These are phyloP conservation scores for Gymnoscopelus microlampas DNA, from an alignment of 2,797 vertebrate genomes.

Conservation along the genomic window DNA sequence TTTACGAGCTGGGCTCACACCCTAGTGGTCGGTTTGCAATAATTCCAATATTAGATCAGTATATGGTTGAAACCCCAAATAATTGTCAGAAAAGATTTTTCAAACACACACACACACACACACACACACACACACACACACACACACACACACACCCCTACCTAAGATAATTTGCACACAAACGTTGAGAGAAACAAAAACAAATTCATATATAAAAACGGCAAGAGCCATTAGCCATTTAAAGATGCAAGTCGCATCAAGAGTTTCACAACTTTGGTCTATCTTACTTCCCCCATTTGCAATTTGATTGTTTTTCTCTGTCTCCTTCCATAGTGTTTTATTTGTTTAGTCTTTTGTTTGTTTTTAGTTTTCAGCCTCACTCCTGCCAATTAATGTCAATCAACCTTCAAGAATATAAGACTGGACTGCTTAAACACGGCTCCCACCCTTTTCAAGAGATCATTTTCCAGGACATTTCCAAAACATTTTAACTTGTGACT, in stretches of 20 bases:
- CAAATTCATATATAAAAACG: slow-evolving; percentile 6
- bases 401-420: slow-evolving; percentile 9
- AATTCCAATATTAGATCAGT: too few relatives aligned
- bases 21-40: too few relatives aligned
- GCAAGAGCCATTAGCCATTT: neutral
- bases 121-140: too few relatives aligned
- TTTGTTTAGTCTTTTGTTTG: neutral
- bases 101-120: too few relatives aligned
- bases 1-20: too few relatives aligned
- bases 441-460: too few relatives aligned
- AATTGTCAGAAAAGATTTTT: too few relatives aligned
- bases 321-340: neutral
- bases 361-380: slow-evolving; percentile 27
- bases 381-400: slow-evolving; percentile 48
- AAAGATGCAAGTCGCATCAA: slow-evolving; percentile 23
- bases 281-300: slow-evolving; percentile 19
- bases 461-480: too few relatives aligned
- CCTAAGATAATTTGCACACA: too few relatives aligned
- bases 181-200: slow-evolving; percentile 9
- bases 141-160: too few relatives aligned
- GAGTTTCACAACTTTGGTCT: slow-evolving; percentile 19
- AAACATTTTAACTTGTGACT: too few relatives aligned
- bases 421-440: slow-evolving; percentile 9
- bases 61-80: too few relatives aligned
- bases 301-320: slow-evolving; percentile 35